Evolutionary conservation across 2,797 vertebrate species (phyloP).

Genomic region (Spinus pinus): DNA sequence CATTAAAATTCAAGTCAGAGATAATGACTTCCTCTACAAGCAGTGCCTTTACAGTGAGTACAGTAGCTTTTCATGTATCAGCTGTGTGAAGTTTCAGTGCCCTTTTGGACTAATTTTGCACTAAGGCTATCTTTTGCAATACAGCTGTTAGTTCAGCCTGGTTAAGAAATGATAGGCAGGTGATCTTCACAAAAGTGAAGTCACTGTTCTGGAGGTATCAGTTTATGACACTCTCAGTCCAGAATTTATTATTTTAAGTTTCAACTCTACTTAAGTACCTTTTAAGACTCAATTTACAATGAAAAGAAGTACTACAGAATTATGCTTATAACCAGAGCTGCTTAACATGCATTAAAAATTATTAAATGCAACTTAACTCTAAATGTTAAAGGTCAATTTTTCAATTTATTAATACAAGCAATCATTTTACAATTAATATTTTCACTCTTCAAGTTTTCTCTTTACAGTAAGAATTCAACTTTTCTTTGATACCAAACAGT

Average conservation of each 20-base stretch:
- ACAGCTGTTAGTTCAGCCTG: neutral
- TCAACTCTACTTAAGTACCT: neutral
- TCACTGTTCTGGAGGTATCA: neutral
- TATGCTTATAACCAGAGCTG: neutral
- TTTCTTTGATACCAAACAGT: neutral
- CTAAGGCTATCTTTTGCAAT: neutral
- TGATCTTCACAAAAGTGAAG: neutral
- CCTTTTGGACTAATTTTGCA: neutral
- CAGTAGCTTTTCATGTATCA: neutral
- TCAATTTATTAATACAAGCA: neutral
- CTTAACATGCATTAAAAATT: neutral
- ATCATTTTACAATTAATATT: neutral
- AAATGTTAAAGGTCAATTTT: neutral
- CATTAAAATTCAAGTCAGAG: neutral
- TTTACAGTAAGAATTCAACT: neutral
- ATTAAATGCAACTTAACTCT: neutral
- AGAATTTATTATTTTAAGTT: neutral
- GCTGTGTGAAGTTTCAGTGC: neutral
- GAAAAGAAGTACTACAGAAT: neutral
- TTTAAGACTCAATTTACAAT: neutral
- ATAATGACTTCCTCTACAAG: neutral
- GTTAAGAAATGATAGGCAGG: neutral
- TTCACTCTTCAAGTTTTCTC: neutral
- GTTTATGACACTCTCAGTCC: neutral
- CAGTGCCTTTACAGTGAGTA: neutral